Evolutionary conservation across 2,888 invertebrate species (phyloP).

Genomic region (Apomyelois bistriatella): DNA sequence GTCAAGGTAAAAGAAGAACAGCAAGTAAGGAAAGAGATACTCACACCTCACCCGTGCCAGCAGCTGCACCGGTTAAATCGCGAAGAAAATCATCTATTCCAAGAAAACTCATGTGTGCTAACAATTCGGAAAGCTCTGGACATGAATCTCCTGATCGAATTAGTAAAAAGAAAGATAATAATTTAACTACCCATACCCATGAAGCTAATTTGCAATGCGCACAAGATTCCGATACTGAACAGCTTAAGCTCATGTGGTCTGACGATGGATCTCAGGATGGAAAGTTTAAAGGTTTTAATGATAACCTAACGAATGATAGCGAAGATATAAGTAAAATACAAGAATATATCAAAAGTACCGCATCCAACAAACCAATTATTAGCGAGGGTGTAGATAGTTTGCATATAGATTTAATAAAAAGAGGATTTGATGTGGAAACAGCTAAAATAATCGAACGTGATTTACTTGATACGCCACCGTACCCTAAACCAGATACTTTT

Average conservation of each 20-base stretch:
- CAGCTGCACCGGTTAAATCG: slow-evolving; percentile 56
- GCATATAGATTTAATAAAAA: slow-evolving; percentile 58
- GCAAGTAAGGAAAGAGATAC: slow-evolving; percentile 41
- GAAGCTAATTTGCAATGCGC: slow-evolving; percentile 26
- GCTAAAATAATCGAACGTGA: slow-evolving; percentile 71
- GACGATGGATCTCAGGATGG: slow-evolving; percentile 63
- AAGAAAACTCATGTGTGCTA: slow-evolving; percentile 63
- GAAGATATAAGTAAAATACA: slow-evolving; percentile 66
- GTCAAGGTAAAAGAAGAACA: slow-evolving; percentile 28
- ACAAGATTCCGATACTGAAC: slow-evolving; percentile 58
- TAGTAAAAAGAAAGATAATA: slow-evolving; percentile 23
- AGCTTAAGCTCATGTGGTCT: slow-evolving; percentile 57
- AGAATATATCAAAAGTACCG: slow-evolving; percentile 54
- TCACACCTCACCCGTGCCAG: slow-evolving; percentile 24
- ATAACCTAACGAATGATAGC: slow-evolving; percentile 34
- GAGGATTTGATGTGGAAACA: slow-evolving; percentile 67
- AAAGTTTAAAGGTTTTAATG: slow-evolving; percentile 33
- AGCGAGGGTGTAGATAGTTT: slow-evolving; percentile 39
- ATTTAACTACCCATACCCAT: slow-evolving; percentile 15
- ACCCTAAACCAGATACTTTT: slow-evolving; percentile 22
- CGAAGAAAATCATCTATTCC: slow-evolving; percentile 74
- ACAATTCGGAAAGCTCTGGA: slow-evolving; percentile 51
- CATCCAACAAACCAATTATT: slow-evolving; percentile 20
- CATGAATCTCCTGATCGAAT: slow-evolving; percentile 45
- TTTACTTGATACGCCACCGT: slow-evolving; percentile 51